Base-by-base conservation (phyloP, 2,113 vertebrate genomes). In the Eupsittula cactorum region DNA sequence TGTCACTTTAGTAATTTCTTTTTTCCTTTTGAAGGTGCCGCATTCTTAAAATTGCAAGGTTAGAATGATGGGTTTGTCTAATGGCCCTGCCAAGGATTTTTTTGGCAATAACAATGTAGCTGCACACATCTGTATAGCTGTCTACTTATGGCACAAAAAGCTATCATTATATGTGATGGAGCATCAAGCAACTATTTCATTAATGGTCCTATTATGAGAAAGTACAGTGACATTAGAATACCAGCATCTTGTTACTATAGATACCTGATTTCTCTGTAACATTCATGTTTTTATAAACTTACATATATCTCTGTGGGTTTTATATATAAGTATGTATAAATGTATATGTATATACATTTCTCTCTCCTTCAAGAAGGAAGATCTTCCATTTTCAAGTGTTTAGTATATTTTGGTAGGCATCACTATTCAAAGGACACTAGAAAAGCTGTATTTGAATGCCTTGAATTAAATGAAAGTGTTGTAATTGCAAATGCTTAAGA, bases 121-220 rank as follows among this genome's bases (percentile, higher is more conserved):
- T 63, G 85, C 85, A 62, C 47, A 44, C 16, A 47, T 71, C 44
- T 29, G 65, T 71, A 16, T 39, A 28, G 35, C 35, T 92, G 87
- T 79, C 68, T 86, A 77, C 53, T 88, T 95, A 91, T 12, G 13
- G 68, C 91, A 92, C 88, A 94, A 93, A 98, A 92, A 97, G 96
- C 81, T 92, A 33, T 94, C 95, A 92, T 96, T 96, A 97, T 60
- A 73, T 75, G 90, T 31, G 39, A 92, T 82, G 93, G 96, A 96
- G 94, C 96, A 97, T 97, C 97, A 97, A 97, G 93, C 96, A 87
- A 95, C 95, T 91, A 37, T 97, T 97, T 97, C 95, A 94, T 91
- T 97, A 97, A 95, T 96, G 95, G 94, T 16, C 71, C 93, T 68
- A 69, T 95, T 97, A 95, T 82, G 73, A 92, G 95, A 81, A 92